These are phyloP conservation scores for Anguilla megastoma DNA, from an alignment of 2,797 vertebrate genomes.

Conservation along the genomic window DNA sequence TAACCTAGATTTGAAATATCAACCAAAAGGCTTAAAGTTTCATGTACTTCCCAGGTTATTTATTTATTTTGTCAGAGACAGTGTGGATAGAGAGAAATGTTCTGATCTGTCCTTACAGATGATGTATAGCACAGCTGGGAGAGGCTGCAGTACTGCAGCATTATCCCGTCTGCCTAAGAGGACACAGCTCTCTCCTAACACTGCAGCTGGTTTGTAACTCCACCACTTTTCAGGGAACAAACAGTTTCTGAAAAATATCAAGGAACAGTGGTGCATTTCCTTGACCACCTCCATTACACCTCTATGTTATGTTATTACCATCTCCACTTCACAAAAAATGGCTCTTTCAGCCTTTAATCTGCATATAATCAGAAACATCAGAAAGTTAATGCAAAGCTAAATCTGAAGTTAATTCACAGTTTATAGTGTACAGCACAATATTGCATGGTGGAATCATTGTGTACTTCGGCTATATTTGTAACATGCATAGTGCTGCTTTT, in stretches of 20 bases:
- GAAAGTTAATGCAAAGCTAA: not conserved
- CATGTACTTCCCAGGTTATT: no score
- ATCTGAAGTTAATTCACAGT: not conserved
- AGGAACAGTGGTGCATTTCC: not conserved
- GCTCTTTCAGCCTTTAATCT: not conserved
- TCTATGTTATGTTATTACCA: not conserved
- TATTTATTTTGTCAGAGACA: not conserved
- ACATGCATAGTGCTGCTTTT: not conserved
- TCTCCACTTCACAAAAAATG: not conserved
- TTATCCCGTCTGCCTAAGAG: not conserved
- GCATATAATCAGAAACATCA: not conserved
- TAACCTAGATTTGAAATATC: no score
- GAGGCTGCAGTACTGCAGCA: not conserved
- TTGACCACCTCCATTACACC: not conserved
- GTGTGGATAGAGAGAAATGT: not conserved
- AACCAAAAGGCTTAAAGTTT: no score
- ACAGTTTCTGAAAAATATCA: not conserved
- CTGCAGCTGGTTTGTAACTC: not conserved
- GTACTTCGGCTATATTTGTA: not conserved
- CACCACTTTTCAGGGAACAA: not conserved
- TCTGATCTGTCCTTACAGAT: not conserved
- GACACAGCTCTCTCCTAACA: not conserved
- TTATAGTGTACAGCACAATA: not conserved
- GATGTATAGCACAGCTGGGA: not conserved
- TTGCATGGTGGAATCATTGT: not conserved